Base-by-base conservation (phyloP, 2,113 vertebrate genomes). In the Syngnathus scovelli region DNA sequence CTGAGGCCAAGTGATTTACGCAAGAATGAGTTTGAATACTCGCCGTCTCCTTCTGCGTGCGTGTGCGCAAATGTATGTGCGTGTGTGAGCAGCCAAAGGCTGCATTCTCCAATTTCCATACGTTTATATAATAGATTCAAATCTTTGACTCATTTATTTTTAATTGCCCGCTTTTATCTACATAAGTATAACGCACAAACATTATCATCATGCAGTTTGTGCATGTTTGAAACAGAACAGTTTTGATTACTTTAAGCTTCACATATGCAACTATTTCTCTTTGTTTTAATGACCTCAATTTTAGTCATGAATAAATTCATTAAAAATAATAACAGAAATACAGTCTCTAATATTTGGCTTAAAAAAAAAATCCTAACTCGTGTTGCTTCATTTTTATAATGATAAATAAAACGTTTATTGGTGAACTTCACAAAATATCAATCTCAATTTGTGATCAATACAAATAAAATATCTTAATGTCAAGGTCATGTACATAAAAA, bases 1-100 rank as follows among this genome's bases (percentile, higher is more conserved):
- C 87, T 37, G 76, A 87, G 89, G 89, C 88, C 86, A 85, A 87
- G 83, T 84, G 83, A 85, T 90, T 89, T 85, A 80, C 87, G 77
- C 83, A 85, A 85, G 85, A 86, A 87, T 86, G 75, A 83, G 58
- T 77, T 33, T 86, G 82, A 87, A 80, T 76, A 70, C 68, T 84
- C 76, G 68, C 86, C 78, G 81, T 80, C 73, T 88, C 75, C 74
- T 79, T 82, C 77, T 85, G 76, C 72, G 59, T 71, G 62, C 59
- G 65, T 51, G 70, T 76, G 70, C 75, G 70, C 19, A 54, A 65
- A 68, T 78, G 65, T 61, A 68, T 69, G 69, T 67, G 52, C 33
- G 75, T 49, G 69, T 38, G 23, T 41, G 41, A 43, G 64, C 37
- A 51, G 44, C 56, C 71, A 72, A 70, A 72, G 76, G 37, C 68